A percentile compares a stretch with the other conserved stretches of the same genome.
Conservation (phyloP, 2,113 vertebrate species). For the Notechis scutatus region DNA sequence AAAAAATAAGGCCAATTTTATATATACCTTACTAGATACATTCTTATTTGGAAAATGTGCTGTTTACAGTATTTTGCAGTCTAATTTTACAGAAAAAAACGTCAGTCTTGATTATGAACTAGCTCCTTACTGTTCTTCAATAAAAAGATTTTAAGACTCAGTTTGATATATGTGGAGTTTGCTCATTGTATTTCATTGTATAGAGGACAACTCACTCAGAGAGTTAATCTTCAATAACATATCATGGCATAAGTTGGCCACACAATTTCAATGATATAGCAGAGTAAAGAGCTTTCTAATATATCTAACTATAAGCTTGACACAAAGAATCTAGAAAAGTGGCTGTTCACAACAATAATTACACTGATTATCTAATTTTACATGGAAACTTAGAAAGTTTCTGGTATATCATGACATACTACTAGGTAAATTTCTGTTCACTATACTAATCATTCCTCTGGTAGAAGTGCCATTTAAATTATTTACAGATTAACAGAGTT, state of each 20-base stretch:
- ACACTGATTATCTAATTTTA: background rate
- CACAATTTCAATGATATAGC: background rate
- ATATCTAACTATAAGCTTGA: background rate
- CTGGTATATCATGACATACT: background rate
- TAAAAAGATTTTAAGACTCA: background rate
- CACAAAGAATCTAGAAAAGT: background rate
- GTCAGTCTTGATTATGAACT: background rate
- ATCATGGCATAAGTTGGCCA: background rate
- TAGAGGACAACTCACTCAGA: background rate
- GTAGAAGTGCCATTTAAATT: background rate
- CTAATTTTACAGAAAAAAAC: background rate
- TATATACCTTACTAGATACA: background rate
- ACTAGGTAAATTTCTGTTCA: background rate
- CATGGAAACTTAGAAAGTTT: background rate
- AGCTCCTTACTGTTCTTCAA: background rate
- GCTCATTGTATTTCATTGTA: background rate
- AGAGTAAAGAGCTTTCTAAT: background rate
- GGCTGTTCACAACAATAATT: background rate
- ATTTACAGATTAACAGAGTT: conserved; percentile 6
- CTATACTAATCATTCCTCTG: background rate
- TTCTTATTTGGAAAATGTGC: background rate
- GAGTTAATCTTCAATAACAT: background rate
- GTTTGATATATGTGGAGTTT: background rate
- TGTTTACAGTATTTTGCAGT: background rate
- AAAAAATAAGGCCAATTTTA: background rate